Evolutionary conservation across 2,797 vertebrate species (phyloP), one percentile per base, ranked within the genome.

Genomic region (Xenentodon cancila): DNA sequence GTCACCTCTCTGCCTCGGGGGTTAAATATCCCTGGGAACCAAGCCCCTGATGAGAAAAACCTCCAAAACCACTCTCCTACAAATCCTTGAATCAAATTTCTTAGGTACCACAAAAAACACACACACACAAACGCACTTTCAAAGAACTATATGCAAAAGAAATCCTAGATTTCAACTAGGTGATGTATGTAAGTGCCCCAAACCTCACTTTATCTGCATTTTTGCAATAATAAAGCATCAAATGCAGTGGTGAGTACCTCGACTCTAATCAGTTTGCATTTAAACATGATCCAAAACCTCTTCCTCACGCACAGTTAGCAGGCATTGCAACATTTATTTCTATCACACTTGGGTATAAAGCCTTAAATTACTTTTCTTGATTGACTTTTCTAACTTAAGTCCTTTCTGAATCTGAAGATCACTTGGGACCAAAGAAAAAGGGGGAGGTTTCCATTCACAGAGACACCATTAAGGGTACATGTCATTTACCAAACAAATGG

Each of bases 1-100:
- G 89, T 92, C 90, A 91, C 84, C 84, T 73, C 30, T 71, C 69
- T 79, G 88, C 87, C 88, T 85, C 71, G 1, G 85, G 87, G 86
- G 80, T 74, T 68, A 77, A 75, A 87, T 85, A 89, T 88, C 84
- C 85, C 88, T 92, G 91, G 80, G 92, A 93, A 93, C 87, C 54
- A 12, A 89, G 67, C 27, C 81, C 67, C 77, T 61, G 71, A 86
- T 82, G 82, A 78, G 63, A 69, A 71, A 51, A 77, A 65, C 37
- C 60, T 69, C 50, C 52, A 59, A 34, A 60, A 63, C 47, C 64
- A 53, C 5, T 55, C 58, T 47, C 55, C n/a, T 40, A 34, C 43
- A 71, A 60, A 46, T 69, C 37, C 11, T 19, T 9, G 3, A 17
- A 46, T 19, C n/a, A 71, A 80, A 80, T 53, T 60, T 54, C 44